These are phyloP conservation scores for Limonius californicus DNA, from an alignment of 1,140 invertebrate genomes.

Conservation along the genomic window DNA sequence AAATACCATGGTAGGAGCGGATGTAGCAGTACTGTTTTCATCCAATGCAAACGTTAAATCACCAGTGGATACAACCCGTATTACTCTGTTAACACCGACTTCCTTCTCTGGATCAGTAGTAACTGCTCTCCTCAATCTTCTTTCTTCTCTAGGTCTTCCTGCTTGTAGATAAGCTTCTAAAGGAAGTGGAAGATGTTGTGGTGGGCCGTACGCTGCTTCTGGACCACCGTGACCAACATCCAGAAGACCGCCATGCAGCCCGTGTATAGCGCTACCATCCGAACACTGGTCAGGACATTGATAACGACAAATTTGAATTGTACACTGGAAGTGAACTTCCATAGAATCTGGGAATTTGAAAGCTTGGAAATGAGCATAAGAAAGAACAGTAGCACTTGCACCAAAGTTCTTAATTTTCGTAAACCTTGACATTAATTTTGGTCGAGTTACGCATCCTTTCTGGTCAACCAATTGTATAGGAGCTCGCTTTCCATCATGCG, in stretches of 20 bases:
- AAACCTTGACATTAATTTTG: conserved; percentile 90
- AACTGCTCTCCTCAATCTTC: conserved; percentile 61
- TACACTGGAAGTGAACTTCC: conserved; percentile 96
- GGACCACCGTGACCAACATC: conserved; percentile 54
- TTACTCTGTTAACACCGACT: conserved; percentile 79
- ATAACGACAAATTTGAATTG: conserved; percentile 84
- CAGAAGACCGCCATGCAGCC: conserved; percentile 45
- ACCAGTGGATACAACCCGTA: conserved; percentile 79
- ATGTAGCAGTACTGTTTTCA: conserved; percentile 51
- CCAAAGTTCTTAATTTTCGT: conserved; percentile 96
- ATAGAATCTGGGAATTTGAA: conserved; percentile 96
- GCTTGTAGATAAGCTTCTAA: conserved; percentile 63
- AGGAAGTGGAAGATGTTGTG: conserved; percentile 55
- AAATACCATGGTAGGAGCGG: conserved; percentile 65
- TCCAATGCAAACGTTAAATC: conserved; percentile 78
- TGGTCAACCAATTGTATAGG: conserved; percentile 94
- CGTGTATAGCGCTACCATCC: conserved; percentile 50
- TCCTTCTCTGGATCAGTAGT: conserved; percentile 65
- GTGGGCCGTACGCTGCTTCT: conserved; percentile 66
- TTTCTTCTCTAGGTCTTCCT: conserved; percentile 67
- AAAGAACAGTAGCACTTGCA: conserved; percentile 83
- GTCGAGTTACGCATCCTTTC: conserved; percentile 84
- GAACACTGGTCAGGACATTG: conserved; percentile 89
- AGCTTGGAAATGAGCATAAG: conserved; percentile 91
- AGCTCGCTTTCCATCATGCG: conserved; percentile 88